Percentiles rank a stretch among this genome's conserved stretches.
phyloP scores from a whole-genome alignment of 1,140 invertebrate species.

The Drosophila bocki region DNA sequence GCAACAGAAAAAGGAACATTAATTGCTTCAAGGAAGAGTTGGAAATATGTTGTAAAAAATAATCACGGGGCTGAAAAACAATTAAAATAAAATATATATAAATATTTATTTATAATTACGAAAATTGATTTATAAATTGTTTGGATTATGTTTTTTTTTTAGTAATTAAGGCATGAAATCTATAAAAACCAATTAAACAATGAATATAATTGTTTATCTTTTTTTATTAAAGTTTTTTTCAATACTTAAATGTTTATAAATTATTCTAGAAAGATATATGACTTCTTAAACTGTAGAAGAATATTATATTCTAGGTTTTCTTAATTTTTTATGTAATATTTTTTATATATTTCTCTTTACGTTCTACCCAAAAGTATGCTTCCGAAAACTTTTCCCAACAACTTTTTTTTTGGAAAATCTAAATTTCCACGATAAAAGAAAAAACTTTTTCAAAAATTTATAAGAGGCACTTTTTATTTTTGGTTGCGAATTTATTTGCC shows the following conservation, averaged over 20 bases:
- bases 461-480: constrained; percentile 1
- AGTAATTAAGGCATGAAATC: no score
- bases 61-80: background rate
- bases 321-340: no score
- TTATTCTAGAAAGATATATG: no score
- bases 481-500: constrained; percentile 6
- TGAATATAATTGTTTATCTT: no score
- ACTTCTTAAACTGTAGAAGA: no score
- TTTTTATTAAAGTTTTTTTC: background rate
- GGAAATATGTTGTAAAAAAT: background rate
- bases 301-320: no score
- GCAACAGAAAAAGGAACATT: background rate
- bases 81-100: background rate
- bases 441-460: constrained; percentile 14
- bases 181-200: no score
- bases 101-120: no score
- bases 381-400: background rate
- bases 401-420: background rate
- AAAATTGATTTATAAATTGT: no score
- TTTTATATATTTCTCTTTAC: no score
- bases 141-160: no score
- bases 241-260: no score
- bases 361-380: background rate
- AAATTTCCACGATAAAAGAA: background rate
- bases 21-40: background rate